Evolutionary conservation across 2,113 vertebrate genomes (phyloP).

Genomic region (Pelobates fuscus): DNA sequence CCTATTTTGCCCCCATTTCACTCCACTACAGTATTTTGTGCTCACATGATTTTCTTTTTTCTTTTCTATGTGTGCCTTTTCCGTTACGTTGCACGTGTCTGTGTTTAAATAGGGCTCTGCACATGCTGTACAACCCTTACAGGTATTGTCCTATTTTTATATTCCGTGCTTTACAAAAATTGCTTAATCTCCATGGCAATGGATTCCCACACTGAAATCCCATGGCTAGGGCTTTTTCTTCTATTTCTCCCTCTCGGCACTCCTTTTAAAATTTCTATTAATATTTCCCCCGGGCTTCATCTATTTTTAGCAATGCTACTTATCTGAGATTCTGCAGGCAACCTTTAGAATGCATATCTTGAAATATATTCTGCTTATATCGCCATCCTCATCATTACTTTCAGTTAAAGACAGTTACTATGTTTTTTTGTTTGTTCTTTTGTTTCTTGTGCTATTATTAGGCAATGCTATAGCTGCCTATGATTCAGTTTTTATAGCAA

Average conservation of each 20-base stretch:
- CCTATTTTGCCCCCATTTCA: too few species aligned
- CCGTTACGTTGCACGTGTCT: not conserved
- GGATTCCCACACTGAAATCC: conserved; percentile 46
- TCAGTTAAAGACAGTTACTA: not conserved
- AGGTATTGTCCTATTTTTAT: conserved; percentile 42
- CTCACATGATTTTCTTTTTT: too few species aligned
- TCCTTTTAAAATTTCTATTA: conserved; percentile 59
- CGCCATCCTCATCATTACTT: not conserved
- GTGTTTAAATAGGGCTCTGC: conserved; percentile 3
- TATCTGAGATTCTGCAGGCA: conserved; percentile 50
- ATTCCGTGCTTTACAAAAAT: conserved; percentile 23
- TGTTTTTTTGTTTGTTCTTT: too few species aligned
- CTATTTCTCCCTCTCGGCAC: conserved; percentile 43
- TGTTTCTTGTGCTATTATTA: too few species aligned
- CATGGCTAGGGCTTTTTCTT: conserved; percentile 46
- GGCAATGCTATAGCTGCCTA: too few species aligned
- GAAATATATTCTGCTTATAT: conserved; percentile 17
- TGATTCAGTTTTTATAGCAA: too few species aligned
- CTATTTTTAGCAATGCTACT: conserved; percentile 36
- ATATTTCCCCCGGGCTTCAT: conserved; percentile 48
- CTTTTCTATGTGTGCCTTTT: not conserved
- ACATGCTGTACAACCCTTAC: conserved; percentile 26
- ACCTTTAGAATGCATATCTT: conserved; percentile 18
- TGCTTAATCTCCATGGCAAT: conserved; percentile 55
- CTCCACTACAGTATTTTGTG: too few species aligned